These are phyloP conservation scores for Myotis planiceps DNA, from an alignment of 2,797 vertebrate species.

Conservation along the genomic window DNA sequence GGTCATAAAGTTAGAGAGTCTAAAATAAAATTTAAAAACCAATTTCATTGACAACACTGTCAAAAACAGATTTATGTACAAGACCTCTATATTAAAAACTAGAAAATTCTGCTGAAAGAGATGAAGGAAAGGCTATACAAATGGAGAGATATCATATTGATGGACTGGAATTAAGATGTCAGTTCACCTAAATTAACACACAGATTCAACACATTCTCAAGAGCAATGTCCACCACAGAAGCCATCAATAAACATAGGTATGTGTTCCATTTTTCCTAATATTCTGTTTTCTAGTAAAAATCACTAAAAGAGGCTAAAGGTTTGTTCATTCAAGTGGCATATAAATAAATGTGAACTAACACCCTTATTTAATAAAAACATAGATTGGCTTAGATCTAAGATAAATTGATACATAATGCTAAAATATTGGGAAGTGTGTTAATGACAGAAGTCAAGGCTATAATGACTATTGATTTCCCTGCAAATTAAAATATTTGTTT, in stretches of 20 bases:
- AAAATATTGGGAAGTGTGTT: background rate
- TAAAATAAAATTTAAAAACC: slow-evolving; percentile 1
- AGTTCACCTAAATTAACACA: background rate
- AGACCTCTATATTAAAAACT: background rate
- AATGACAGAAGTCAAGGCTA: background rate
- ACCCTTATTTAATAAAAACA: background rate
- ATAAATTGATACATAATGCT: background rate
- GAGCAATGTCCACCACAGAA: background rate
- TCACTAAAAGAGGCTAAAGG: background rate
- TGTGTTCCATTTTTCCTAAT: background rate
- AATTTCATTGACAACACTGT: background rate
- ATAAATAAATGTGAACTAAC: background rate
- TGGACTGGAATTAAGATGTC: background rate
- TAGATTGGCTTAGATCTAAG: background rate
- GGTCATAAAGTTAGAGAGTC: background rate
- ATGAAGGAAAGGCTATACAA: background rate
- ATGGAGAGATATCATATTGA: background rate
- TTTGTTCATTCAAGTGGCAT: background rate
- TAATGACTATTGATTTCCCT: background rate
- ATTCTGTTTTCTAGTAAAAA: background rate
- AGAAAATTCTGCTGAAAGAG: background rate
- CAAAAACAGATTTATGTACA: background rate
- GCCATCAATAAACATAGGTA: background rate
- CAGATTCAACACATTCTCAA: background rate
- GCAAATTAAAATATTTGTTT: slow-evolving; percentile 17